Evolutionary conservation across 2,888 invertebrate genomes (phyloP), one percentile per base, ranked within the genome.

Genomic region (Bombylius discolor): DNA sequence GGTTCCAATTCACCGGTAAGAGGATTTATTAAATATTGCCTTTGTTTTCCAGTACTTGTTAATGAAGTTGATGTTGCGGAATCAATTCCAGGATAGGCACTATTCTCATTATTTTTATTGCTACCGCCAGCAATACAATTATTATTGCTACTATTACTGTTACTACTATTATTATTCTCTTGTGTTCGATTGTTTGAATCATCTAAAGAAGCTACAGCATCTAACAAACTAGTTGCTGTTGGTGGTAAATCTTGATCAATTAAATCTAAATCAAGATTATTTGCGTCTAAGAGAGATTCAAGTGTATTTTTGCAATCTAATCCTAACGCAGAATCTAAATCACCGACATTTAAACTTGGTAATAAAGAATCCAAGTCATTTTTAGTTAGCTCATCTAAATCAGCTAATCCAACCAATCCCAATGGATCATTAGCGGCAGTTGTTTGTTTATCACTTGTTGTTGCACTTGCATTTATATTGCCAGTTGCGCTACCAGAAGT

Each of bases 1-100:
- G 86, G 83, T 66, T 92, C 92, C 66, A 93, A 78, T 68, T 89
- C 85, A 47, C 91, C 89, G 61, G 93, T 92, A 60, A 92, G 78
- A 1, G 93, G 92, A 77, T 93, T 94, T 64, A 93, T 90, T 49
- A 93, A 82, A 77, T 88, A 89, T 75, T 88, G 88, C 66, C 83
- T 81, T 70, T 80, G 82, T 67, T 84, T 84, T 58, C 83, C 83
- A 58, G 79, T 78, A 50, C 80, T 81, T 31, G 59, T 60, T 45
- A 53, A 32, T 47, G 49, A 31, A 23, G 49, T 12, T 12, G 23
- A 8, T 33, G 49, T 34, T 11, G 59, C 44, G 9, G 61, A 54
- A 7, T 55, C 42, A n/a, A 56, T 46, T 53, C 49, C 44, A 13
- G 47, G 9, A 36, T 8, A n/a, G 31, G 33, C 58, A 54, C 51